A percentile compares a stretch with the other conserved stretches of the same genome.
Evolutionary conservation across 2,797 vertebrate species (phyloP).

Genomic region (Emydoidea blandingii): DNA sequence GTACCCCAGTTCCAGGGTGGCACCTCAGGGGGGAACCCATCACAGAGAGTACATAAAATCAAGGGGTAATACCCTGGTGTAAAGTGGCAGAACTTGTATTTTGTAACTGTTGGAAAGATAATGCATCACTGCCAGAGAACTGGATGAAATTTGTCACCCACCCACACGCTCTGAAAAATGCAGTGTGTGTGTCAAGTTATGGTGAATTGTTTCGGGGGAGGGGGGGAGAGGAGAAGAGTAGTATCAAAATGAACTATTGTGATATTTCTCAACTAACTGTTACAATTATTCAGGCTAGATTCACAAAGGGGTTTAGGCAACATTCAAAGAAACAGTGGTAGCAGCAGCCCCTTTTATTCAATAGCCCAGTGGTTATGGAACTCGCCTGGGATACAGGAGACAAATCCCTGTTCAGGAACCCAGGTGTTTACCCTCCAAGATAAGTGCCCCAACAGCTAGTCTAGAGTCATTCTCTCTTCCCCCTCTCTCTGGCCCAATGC

Average conservation of each 20-base stretch:
- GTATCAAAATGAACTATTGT: not conserved
- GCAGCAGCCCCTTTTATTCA: not conserved
- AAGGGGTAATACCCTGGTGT: not conserved
- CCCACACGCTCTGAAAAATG: not conserved
- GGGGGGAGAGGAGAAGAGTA: no score
- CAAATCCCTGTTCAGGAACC: no score
- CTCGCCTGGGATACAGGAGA: not conserved
- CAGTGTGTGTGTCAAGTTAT: not conserved
- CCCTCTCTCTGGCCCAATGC: not conserved
- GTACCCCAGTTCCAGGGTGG: no score
- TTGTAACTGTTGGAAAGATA: not conserved
- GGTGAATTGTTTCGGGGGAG: not conserved
- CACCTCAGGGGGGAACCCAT: no score
- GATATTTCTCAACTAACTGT: not conserved
- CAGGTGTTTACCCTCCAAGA: not conserved
- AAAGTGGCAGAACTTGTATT: not conserved
- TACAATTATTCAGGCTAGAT: not conserved
- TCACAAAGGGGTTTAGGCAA: not conserved
- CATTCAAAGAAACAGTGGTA: not conserved
- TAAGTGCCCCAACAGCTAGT: not conserved
- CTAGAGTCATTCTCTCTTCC: not conserved
- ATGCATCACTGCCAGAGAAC: no score
- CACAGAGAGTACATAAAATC: not conserved
- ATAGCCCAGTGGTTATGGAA: not conserved
- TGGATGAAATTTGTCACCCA: not conserved